These are phyloP conservation scores for Nowickia ferox DNA, from an alignment of 2,888 invertebrate genomes.

Conservation along the genomic window DNA sequence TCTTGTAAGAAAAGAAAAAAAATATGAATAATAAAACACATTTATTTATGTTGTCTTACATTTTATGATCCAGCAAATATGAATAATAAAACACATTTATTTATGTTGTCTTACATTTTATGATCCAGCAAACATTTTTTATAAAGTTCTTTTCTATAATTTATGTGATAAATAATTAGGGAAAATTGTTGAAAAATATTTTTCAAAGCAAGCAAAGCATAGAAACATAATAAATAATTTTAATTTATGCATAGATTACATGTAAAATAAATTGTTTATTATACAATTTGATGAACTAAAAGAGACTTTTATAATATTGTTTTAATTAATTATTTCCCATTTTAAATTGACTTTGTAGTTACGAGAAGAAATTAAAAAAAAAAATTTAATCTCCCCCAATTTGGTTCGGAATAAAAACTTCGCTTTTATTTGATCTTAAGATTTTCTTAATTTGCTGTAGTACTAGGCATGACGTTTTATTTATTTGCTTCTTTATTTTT, in stretches of 20 bases:
- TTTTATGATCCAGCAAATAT: conserved; percentile 35
- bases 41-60: conserved; percentile 31
- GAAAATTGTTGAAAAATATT: conserved; percentile 1
- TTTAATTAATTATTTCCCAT: background rate
- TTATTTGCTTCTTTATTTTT: conserved; percentile 17
- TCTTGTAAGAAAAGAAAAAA: background rate
- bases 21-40: conserved; percentile 40
- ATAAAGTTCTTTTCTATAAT: conserved; percentile 51
- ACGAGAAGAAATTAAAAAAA: too few species aligned
- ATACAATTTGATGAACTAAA: background rate
- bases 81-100: conserved; percentile 40
- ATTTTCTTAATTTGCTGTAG: conserved; percentile 62
- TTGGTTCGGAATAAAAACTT: conserved; percentile 23
- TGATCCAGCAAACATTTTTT: conserved; percentile 23
- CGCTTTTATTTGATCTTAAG: conserved; percentile 66
- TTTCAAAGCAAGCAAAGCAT: background rate
- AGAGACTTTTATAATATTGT: background rate
- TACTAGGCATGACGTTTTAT: conserved; percentile 50
- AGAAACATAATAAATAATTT: background rate
- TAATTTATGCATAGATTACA: background rate
- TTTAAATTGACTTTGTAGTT: too few species aligned
- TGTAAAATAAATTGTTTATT: too few species aligned
- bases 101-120: conserved; percentile 30
- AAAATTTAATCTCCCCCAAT: conserved; percentile 37
- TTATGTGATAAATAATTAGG: conserved; percentile 55